Conservation (phyloP, 2,113 vertebrate species). For the human (Homo sapiens) region GRCh38 chr12:124750001-124750500, state of each 20-base stretch:
- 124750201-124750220: neutral
- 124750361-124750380: neutral
- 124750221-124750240: neutral
- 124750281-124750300: neutral
- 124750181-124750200: neutral
- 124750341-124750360: too few species aligned
- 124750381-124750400: too few species aligned
- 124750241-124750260: neutral
- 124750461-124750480: too few species aligned
- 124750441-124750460: too few species aligned
- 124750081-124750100: neutral
- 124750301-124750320: rapidly evolving
- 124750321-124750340: too few species aligned
- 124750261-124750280: neutral
- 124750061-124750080: neutral
- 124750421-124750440: too few species aligned
- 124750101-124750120: neutral
- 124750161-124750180: neutral
- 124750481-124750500: too few species aligned
- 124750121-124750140: neutral
- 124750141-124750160: neutral
- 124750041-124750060: neutral
- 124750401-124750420: too few species aligned
- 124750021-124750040: rapidly evolving
- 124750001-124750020: neutral